Conservation (phyloP, 2,113 vertebrate genomes). For the Ameiurus melas region DNA sequence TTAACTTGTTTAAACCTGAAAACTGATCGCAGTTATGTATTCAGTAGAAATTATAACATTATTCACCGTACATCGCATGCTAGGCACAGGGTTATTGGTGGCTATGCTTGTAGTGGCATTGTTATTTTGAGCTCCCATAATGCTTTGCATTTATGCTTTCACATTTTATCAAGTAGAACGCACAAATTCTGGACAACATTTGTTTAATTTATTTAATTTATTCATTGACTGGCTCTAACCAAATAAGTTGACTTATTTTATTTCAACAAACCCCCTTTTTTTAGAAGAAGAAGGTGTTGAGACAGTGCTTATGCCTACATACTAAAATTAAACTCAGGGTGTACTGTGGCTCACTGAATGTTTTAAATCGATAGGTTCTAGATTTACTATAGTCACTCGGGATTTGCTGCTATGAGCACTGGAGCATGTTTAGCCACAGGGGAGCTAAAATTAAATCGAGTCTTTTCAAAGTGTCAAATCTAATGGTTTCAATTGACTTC, state of each 20-base stretch:
- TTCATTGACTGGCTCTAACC: background rate
- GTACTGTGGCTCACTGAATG: background rate
- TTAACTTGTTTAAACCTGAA: background rate
- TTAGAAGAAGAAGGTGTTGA: background rate
- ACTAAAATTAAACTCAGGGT: background rate
- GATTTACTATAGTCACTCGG: background rate
- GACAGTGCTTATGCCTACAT: background rate
- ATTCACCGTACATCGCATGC: background rate
- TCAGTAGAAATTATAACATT: background rate
- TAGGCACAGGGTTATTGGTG: background rate
- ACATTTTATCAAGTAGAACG: too few species aligned
- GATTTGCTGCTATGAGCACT: background rate
- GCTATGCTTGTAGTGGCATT: background rate
- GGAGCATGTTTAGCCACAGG: background rate
- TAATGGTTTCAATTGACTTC: slow-evolving; percentile 1
- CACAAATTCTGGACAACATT: too few species aligned
- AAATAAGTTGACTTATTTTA: background rate
- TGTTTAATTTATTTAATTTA: too few species aligned
- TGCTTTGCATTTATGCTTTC: too few species aligned
- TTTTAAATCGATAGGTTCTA: background rate
- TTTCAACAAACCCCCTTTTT: background rate
- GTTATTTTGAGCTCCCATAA: background rate
- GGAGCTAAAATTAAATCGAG: background rate
- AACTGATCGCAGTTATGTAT: background rate
- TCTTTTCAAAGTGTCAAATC: background rate